Conservation (phyloP, 2,113 vertebrate genomes). For the Ictalurus punctatus region DNA sequence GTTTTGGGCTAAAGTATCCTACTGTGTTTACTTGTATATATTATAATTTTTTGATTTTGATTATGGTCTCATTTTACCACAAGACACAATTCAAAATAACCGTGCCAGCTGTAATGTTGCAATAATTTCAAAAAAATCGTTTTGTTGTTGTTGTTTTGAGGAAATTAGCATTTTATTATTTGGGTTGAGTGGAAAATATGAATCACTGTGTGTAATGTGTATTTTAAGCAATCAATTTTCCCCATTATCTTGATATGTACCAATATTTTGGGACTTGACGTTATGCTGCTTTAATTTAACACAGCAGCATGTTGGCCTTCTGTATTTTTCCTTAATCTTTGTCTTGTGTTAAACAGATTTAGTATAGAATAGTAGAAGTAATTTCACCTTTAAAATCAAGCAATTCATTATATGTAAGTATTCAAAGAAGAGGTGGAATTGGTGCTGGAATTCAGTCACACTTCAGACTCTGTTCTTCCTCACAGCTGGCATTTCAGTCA, state of each 20-base stretch:
- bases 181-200: neutral
- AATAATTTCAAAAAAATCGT: neutral
- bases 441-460: neutral
- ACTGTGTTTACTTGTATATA: neutral
- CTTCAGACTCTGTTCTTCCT: neutral
- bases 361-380: neutral
- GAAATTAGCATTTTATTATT: neutral
- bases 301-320: neutral
- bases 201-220: neutral
- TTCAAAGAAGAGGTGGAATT: too few relatives aligned
- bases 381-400: neutral
- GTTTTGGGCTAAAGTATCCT: neutral
- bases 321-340: neutral
- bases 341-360: neutral
- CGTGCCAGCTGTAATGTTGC: neutral
- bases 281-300: neutral
- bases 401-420: neutral
- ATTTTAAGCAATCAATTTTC: neutral
- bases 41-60: neutral
- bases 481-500: slow-evolving; percentile 5
- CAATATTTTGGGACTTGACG: neutral
- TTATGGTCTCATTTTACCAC: neutral
- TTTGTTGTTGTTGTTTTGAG: neutral
- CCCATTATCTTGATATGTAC: neutral
- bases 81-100: neutral